Evolutionary conservation across 1,140 invertebrate species (phyloP), one percentile per base, ranked within the genome.

Genomic region (Tenebrio molitor): DNA sequence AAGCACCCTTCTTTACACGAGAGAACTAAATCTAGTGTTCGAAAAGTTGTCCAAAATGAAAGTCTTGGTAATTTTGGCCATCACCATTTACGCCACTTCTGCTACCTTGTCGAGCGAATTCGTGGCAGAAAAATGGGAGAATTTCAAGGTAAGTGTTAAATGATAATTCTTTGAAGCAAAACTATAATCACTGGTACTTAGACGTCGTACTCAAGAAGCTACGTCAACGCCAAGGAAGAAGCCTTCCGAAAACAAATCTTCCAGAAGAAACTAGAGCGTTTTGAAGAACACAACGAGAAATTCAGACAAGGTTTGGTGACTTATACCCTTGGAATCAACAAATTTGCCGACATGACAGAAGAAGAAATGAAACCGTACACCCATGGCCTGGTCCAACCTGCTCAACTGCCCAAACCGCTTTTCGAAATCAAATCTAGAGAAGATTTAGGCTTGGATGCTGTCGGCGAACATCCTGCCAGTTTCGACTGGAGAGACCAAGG

Each of bases 401-500:
- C 6, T 2, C 2, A n/a, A 39, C 5, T 39, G 6, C n/a, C 36
- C n/a, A 39, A 39, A 12, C 36, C 36, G 2, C 36, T 39, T 12
- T 7, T n/a, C 12, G 36, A 39, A 39, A 39, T 39, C n/a, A 33
- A 33, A 33, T 39, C 36, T 12, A 7, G 5, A 12, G 12, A 39
- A 2, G 36, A 25, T 34, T 8, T 58, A 0, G 50, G 50, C 29
- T 5, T 58, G n/a, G 23, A 58, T 12, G 10, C 12, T 5, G 29
- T n/a, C 8, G 50, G 25, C 4, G 4, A 29, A 33, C 10, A 1
- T 25, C 50, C 50, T 1, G 23, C 21, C 23, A 58, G 50, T 15
- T 65, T 65, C 7, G 62, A 65, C 15, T 65, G 62, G 62, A 65
- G 62, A 16, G 62, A 65, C 15, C 33, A 65, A 65, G 62, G 62